Conservation (phyloP, 2,888 invertebrate species). For the Pseudococcus jackbeardsleyi region DNA sequence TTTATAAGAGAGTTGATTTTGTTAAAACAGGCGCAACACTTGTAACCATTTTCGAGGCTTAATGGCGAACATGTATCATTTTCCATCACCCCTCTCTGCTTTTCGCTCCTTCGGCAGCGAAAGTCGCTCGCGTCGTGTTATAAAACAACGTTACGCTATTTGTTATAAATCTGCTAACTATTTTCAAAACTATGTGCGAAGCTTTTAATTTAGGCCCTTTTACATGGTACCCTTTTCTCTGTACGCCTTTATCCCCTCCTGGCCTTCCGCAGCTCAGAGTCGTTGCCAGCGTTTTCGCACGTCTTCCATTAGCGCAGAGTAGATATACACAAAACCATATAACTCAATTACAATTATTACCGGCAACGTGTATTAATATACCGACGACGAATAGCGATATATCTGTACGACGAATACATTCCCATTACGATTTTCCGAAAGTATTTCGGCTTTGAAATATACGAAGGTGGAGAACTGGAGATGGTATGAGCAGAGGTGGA, state of each 20-base stretch:
- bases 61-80: slow-evolving; percentile 37
- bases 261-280: too few species aligned
- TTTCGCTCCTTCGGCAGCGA: background rate
- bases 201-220: slow-evolving; percentile 40
- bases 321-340: slow-evolving; percentile 6
- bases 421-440: background rate
- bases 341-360: slow-evolving; percentile 20
- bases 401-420: background rate
- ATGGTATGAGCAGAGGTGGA: too few species aligned
- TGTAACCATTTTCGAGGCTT: slow-evolving; percentile 10
- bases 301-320: slow-evolving; percentile 16
- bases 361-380: background rate
- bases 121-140: background rate
- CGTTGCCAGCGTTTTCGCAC: background rate
- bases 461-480: too few species aligned
- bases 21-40: slow-evolving; percentile 31
- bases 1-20: slow-evolving; percentile 8
- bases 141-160: background rate
- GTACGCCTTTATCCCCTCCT: background rate
- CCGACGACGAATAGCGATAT: background rate
- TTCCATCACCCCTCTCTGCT: background rate
- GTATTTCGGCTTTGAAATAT: too few species aligned
- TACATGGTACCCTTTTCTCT: background rate
- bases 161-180: slow-evolving; percentile 40
- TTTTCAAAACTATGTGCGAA: slow-evolving; percentile 26